Base-by-base conservation (phyloP, 1,140 invertebrate genomes). In the Colletes gigas region DNA sequence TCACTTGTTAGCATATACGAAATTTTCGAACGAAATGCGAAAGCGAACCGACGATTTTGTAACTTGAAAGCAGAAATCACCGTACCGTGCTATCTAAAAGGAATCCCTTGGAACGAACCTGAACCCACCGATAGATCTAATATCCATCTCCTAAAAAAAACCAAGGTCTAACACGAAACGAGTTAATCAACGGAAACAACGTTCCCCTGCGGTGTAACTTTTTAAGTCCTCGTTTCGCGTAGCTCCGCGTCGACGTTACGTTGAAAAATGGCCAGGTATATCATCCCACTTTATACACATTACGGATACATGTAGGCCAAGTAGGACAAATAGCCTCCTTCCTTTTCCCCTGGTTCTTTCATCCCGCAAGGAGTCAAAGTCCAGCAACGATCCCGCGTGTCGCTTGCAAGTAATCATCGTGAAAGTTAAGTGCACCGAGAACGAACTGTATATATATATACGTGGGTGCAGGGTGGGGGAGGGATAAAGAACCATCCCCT, bases 371-470 rank as follows among this genome's bases (percentile, higher is more conserved):
- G 15, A 80, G 60, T 68, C 57, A 66, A 75, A 65, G 60, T 67
- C 44, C 30, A 19, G 59, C 30, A 8, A n/a, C 17, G 62, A 68
- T 30, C 30, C 30, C 60, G 14, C 8, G n/a, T 66, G 57, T 50
- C 55, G 55, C 30, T 60, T 47, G 47, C 52, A 47, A 88, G 60
- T 82, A 88, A 88, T 86, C 77, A 82, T 84, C 70, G 80, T 66
- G 54, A 73, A 76, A 82, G 44, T 82, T 85, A 81, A 85, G 72
- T 83, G 68, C 77, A 72, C 50, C 41, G 71, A 21, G 41, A 72
- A 66, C 57, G 8, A 66, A 47, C 14, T 12, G 47, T 60, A 70
- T 67, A 62, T 39, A 41, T 59, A 52, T 57, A 54, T 10, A 50
- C 30, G 30, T 30, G 30, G 30, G 30, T 30, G 44, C 3, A 44